phyloP scores from a whole-genome alignment of 2,888 invertebrate genomes.

The Lasioglossum vierecki region DNA sequence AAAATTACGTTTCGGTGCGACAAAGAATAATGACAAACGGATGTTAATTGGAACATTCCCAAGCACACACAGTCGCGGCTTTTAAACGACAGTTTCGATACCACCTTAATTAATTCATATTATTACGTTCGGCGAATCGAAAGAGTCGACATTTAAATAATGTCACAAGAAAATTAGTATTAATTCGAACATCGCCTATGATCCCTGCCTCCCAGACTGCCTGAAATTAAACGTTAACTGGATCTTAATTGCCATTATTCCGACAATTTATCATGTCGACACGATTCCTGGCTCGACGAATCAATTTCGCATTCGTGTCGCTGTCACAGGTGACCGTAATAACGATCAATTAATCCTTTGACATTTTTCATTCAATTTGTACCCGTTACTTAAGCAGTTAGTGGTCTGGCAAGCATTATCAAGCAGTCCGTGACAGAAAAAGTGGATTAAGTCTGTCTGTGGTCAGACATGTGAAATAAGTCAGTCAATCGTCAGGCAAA shows the following conservation, averaged over 20 bases:
- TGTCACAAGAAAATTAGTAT: conserved; percentile 7
- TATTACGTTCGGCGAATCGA: too few relatives aligned
- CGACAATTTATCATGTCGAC: not conserved
- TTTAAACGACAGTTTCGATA: not conserved
- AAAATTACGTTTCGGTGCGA: not conserved
- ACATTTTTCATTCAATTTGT: not conserved
- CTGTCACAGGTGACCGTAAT: not conserved
- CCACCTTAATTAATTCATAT: conserved; percentile 25
- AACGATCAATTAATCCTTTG: not conserved
- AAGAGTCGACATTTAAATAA: conserved; percentile 30
- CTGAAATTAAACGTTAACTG: conserved; percentile 29
- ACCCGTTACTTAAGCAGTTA: not conserved
- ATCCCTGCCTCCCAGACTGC: not conserved
- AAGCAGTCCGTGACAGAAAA: not conserved
- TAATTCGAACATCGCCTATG: conserved; percentile 16
- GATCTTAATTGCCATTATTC: conserved; percentile 26
- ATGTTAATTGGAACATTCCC: not conserved
- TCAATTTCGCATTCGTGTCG: not conserved
- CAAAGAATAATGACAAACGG: not conserved
- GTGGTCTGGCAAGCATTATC: not conserved
- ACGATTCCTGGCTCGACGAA: not conserved
- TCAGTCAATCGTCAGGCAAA: not conserved
- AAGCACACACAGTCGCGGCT: not conserved
- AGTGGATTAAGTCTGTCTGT: not conserved
- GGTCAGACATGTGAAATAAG: not conserved